A percentile compares a stretch with the other conserved stretches of the same genome.
Conservation (phyloP, 2,888 invertebrate species). For the Meliscaeva auricollis region DNA sequence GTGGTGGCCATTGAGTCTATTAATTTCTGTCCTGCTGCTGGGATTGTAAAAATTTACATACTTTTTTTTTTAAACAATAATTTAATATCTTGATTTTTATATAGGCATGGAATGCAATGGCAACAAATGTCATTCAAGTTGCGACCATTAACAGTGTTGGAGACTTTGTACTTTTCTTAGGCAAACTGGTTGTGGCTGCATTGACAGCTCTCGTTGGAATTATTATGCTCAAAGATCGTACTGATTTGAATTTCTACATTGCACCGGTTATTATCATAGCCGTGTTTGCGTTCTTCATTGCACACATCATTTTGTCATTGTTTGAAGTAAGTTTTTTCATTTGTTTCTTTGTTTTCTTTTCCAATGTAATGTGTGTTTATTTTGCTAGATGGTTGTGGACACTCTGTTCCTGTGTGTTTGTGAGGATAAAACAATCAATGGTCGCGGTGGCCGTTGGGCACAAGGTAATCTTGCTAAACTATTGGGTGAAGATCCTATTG, state of each 20-base stretch:
- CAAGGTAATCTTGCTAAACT: constrained; percentile 86
- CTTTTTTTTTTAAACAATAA: not conserved
- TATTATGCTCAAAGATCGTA: constrained; percentile 89
- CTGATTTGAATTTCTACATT: constrained; percentile 92
- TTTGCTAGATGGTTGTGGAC: constrained; percentile 94
- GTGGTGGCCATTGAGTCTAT: constrained; percentile 96
- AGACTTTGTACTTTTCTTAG: constrained; percentile 96
- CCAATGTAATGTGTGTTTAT: not conserved
- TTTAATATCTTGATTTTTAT: constrained; percentile 78
- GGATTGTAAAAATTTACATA: constrained; percentile 87
- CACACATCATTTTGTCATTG: constrained; percentile 95
- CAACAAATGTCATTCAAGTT: constrained; percentile 93
- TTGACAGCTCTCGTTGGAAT: constrained; percentile 92
- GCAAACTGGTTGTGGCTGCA: constrained; percentile 91
- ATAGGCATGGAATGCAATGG: constrained; percentile 94
- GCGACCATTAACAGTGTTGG: constrained; percentile 97
- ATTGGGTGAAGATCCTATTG: constrained; percentile 84
- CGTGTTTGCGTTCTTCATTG: constrained; percentile 95
- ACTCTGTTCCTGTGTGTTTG: constrained; percentile 97
- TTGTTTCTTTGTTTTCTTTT: not conserved
- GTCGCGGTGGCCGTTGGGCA: constrained; percentile 88
- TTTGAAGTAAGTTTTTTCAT: constrained; percentile 91
- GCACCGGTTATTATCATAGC: constrained; percentile 93
- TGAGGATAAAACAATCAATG: constrained; percentile 94
- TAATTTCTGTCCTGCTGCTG: constrained; percentile 95